Conservation (phyloP, 2,797 vertebrate species). For the Siniperca scherzeri region DNA sequence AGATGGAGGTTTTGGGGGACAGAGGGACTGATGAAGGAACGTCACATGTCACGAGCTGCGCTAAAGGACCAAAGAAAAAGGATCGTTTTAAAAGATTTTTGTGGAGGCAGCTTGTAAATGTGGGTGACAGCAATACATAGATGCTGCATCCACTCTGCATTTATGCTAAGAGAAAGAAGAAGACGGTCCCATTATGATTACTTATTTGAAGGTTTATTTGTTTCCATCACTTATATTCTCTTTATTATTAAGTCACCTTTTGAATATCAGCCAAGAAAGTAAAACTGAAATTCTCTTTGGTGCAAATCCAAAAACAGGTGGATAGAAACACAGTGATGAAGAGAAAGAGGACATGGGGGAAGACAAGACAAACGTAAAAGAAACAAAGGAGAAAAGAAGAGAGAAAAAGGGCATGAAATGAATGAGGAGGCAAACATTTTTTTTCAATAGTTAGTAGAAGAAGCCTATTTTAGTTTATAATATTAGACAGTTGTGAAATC, state of each 20-base stretch:
- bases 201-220: background rate
- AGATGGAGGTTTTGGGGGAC: conserved; percentile 26
- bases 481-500: background rate
- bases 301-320: background rate
- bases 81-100: background rate
- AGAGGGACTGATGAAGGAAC: background rate
- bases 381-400: background rate
- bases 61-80: background rate
- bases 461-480: background rate
- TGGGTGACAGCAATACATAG: background rate
- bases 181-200: background rate
- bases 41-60: background rate
- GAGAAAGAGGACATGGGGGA: background rate
- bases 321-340: background rate
- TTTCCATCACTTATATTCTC: background rate
- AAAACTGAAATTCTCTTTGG: background rate
- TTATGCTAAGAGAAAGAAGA: background rate
- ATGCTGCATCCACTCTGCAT: background rate
- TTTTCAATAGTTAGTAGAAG: background rate
- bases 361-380: background rate
- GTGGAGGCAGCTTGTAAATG: background rate
- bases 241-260: no score
- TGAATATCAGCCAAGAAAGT: background rate
- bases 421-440: background rate
- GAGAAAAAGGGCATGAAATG: background rate